Base-by-base conservation (phyloP, 1,140 invertebrate species). In the Magallana gigas region DNA sequence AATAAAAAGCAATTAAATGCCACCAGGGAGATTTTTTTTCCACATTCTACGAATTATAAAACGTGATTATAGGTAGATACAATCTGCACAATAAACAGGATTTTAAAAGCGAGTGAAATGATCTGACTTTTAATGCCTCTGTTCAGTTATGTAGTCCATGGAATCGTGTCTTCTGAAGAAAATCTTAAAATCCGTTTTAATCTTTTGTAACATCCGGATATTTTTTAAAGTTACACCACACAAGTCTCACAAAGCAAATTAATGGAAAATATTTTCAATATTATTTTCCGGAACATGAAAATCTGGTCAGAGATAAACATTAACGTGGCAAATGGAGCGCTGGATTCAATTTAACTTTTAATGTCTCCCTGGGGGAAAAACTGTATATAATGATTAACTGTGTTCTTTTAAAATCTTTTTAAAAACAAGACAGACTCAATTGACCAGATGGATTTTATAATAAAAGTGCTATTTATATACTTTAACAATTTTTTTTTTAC, bases 291-390 rank as follows among this genome's bases (percentile, higher is more conserved):
- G 68, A 11, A 11, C 23, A 76, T 23, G 23, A 29, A 76, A 23
- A 76, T 8, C 68, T 12, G 68, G 29, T 29, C 11, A 6, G 23
- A 11, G 68, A 76, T 76, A 76, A 76, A 76, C 68, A 76, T 29
- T 8, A 76, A 76, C 23, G 8, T 76, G 12, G 18, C 18, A 76
- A 76, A 76, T 29, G 0, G 23, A 29, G 8, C 68, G 11, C 68
- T 29, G 12, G 18, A 76, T 76, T 76, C 36, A 71, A 71, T 71
- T 71, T 71, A 23, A 76, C 36, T 76, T 71, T 48, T 48, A 48
- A 48, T 48, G 36, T 48, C 36, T 48, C 36, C 36, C 36, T 5
- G 2, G 36, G 36, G 36, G 36, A 48, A 48, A 48, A 2, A 4
- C 3, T 48, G 5, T 48, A 48, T 48, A 48, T 48, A 48, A 48